Base-by-base conservation (phyloP, 2,888 invertebrate species). In the Chymomyza amoena region DNA sequence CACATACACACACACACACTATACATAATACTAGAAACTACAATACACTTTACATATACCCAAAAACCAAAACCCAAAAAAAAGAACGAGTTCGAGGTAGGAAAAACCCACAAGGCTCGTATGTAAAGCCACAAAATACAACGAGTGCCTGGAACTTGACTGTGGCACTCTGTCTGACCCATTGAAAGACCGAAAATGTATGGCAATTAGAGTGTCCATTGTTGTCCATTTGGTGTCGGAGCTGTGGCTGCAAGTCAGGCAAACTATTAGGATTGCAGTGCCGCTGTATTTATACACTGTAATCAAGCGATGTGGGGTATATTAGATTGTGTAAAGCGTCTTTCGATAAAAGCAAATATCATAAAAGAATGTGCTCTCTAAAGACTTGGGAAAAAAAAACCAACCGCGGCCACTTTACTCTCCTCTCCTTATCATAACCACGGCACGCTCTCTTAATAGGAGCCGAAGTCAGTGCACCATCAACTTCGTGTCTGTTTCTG, bases 191-290 rank as follows among this genome's bases (percentile, higher is more conserved):
- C 89, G 72, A 90, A 90, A 90, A 90, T 89, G 88, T 89, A 80
- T 82, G 84, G 87, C 90, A 90, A 90, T 90, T 90, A 90, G 89
- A 84, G 87, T 72, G 66, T 64, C 81, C 78, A 89, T 89, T 89
- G 88, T 88, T n/a, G 56, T 61, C 15, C 52, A 54, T 54, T 54
- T 16, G 16, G 52, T 18, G 54, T 20, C 18, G 54, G 20, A 54
- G 54, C 54, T 54, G 39, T 54, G 54, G 18, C 16, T 16, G 20
- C 54, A 16, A 71, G 68, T 76, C 80, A 74, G 80, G 64, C 87
- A 82, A 84, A 81, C 87, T 82, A 87, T 81, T 82, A 87, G 84
- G 39, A 70, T 73, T 54, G 66, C 87, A 82, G 13, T 45, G 13
- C 39, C 39, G 39, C 32, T 32, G 7, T 32, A 7, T 32, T 32